Percentiles rank a stretch among this genome's conserved stretches.
phyloP scores from a whole-genome alignment of 1,140 invertebrate genomes.

The Achatina immaculata region DNA sequence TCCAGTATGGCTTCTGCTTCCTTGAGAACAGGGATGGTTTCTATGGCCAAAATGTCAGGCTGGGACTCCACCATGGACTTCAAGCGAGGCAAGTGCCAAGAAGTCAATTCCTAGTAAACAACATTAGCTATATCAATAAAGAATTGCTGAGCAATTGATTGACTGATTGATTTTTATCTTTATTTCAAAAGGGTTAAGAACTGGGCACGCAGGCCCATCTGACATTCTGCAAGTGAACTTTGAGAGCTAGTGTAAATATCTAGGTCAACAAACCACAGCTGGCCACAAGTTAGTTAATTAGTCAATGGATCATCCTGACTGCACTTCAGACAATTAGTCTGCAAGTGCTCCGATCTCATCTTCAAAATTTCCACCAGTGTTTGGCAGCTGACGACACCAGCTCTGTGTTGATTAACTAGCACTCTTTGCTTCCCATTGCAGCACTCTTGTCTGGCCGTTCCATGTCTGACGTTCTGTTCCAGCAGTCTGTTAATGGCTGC shows the following conservation, averaged over 20 bases:
- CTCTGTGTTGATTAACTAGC: too few relatives aligned
- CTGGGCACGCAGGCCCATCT: background rate
- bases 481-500: too few relatives aligned
- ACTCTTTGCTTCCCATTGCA: too few relatives aligned
- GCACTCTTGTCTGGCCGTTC: too few relatives aligned
- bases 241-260: too few relatives aligned
- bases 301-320: too few relatives aligned
- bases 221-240: background rate
- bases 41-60: conserved; percentile 86
- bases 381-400: too few relatives aligned
- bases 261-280: background rate
- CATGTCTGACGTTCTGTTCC: too few relatives aligned
- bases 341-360: too few relatives aligned
- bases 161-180: too few relatives aligned
- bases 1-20: conserved; percentile 87
- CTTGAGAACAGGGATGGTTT: conserved; percentile 87
- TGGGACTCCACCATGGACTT: conserved; percentile 82
- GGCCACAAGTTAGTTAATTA: background rate
- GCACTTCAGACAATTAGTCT: background rate
- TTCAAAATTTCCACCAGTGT: too few relatives aligned
- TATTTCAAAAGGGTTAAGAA: background rate
- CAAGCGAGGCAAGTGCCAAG: conserved; percentile 86
- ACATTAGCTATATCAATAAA: background rate
- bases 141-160: too few relatives aligned
- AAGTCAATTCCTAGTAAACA: conserved; percentile 74